Evolutionary conservation across 1,140 invertebrate genomes (phyloP), one percentile per base, ranked within the genome.

Genomic region (Drosophila kikkawai): DNA sequence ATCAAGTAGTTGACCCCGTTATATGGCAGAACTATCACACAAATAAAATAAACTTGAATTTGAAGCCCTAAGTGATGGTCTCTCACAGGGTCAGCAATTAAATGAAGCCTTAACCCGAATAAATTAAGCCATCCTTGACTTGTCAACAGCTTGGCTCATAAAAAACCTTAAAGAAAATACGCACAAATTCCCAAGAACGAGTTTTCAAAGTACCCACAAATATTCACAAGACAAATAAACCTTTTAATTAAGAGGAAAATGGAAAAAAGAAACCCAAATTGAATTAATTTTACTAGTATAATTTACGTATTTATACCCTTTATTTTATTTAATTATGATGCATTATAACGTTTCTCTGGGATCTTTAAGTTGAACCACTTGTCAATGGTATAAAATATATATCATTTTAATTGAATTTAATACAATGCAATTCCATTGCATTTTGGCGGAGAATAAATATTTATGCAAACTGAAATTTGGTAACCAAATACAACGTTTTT

Each of bases 391-490:
- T 73, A 71, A 70, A 61, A 42, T 42, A 47, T 66, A 64, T 71
- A 79, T 29, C 26, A 60, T 64, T 75, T 66, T 22, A 22, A 22
- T 22, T 22, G 22, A 57, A 58, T 65, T 76, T 61, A 61, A 75
- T 83, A 79, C 60, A 79, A 80, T 76, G 67, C 70, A 88, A 88
- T 88, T 88, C 88, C 78, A 80, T 84, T 79, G 80, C 70, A 76
- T 79, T 87, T 9, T 68, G 78, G 80, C 87, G 76, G 83, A 81
- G 77, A 86, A 87, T 82, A 87, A 87, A 87, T 82, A 83, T 87
- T 75, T 71, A 73, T 75, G 63, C 82, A 84, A 82, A 81, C 77
- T 74, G 74, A 84, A 88, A 85, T 88, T 88, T 88, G 85, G 85
- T 81, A 81, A 84, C 79, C 79, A 88, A 80, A 78, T 81, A 70